phyloP scores from a whole-genome alignment of 2,113 vertebrate species.

The Otolemur garnettii region DNA sequence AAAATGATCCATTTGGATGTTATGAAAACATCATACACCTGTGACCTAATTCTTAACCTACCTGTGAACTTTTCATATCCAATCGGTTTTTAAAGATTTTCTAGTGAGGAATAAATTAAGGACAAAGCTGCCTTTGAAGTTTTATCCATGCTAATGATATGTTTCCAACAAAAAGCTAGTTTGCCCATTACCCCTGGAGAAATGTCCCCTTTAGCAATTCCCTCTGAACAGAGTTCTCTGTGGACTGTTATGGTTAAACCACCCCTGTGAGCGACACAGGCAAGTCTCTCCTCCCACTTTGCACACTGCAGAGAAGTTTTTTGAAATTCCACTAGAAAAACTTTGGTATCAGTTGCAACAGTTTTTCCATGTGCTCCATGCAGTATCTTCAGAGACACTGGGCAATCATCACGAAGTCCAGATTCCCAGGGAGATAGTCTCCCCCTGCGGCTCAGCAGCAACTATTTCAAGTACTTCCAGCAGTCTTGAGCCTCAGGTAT shows the following conservation, averaged over 20 bases:
- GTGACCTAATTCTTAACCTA: background rate
- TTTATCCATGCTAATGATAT: background rate
- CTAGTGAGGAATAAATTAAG: slow-evolving; percentile 1
- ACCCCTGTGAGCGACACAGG: background rate
- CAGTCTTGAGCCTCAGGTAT: background rate
- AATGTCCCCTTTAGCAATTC: background rate
- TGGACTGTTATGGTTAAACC: background rate
- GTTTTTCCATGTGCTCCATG: background rate
- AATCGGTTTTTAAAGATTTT: background rate
- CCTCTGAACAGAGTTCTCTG: background rate
- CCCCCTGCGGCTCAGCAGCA: background rate
- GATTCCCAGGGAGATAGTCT: rapidly evolving
- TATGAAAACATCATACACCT: background rate
- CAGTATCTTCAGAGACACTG: background rate
- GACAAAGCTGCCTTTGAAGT: background rate
- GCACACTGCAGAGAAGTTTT: background rate
- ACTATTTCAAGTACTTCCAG: background rate
- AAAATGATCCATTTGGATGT: background rate
- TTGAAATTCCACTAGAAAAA: background rate
- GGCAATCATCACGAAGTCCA: background rate
- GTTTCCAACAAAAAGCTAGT: background rate
- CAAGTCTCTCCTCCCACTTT: background rate
- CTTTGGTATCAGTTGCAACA: background rate
- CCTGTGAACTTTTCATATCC: background rate
- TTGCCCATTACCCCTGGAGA: background rate